Percentiles rank a stretch among this genome's conserved stretches.
Conservation (phyloP, 53 echinoderm and acorn worm species). For the Arbacia lixula region DNA sequence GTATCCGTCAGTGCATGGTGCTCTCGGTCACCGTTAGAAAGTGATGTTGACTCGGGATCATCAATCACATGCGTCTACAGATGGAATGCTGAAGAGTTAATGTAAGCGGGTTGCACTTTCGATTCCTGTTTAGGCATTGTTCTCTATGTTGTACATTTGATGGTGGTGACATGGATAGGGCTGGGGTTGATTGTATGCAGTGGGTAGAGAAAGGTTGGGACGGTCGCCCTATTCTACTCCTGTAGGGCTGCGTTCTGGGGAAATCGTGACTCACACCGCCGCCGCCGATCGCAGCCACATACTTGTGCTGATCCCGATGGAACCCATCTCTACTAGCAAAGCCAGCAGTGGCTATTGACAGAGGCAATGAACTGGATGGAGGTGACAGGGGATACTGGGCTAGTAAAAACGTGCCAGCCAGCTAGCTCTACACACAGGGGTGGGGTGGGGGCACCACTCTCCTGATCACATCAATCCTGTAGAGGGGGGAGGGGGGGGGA, state of each 20-base stretch:
- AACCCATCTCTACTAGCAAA: not conserved
- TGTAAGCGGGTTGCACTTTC: not conserved
- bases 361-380: conserved; percentile 23
- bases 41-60: not conserved
- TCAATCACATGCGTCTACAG: conserved; percentile 10
- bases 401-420: not conserved
- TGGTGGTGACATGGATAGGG: too few relatives aligned
- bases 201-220: not conserved
- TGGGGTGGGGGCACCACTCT: conserved; percentile 6
- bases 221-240: not conserved
- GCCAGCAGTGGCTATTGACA: not conserved
- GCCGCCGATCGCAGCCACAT: not conserved
- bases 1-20: too few relatives aligned
- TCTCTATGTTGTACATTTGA: too few relatives aligned
- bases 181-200: not conserved
- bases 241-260: not conserved
- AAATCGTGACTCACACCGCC: not conserved
- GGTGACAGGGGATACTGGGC: not conserved
- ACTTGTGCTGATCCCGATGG: not conserved
- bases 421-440: not conserved
- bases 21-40: too few relatives aligned
- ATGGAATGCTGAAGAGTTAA: not conserved
- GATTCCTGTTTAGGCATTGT: too few relatives aligned
- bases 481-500: not conserved
- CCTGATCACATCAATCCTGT: conserved; percentile 9